phyloP scores from a whole-genome alignment of 2,888 invertebrate species.

The Pammene fasciana region DNA sequence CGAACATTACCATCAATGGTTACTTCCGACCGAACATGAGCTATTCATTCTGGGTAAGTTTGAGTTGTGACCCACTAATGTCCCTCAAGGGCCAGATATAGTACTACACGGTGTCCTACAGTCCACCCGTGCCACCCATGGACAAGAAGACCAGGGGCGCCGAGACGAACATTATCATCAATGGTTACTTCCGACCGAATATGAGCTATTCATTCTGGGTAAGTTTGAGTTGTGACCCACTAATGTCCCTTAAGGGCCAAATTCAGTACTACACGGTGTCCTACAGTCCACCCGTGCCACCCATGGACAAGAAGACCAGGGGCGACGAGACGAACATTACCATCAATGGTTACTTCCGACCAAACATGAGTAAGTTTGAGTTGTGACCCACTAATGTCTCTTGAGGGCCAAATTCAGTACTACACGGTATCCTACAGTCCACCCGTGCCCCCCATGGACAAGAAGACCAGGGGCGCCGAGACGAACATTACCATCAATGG shows the following conservation, averaged over 20 bases:
- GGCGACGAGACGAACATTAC: slow-evolving; percentile 66
- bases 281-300: slow-evolving; percentile 87
- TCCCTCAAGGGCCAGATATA: slow-evolving; percentile 85
- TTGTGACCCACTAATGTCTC: slow-evolving; percentile 87
- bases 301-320: slow-evolving; percentile 69
- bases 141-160: slow-evolving; percentile 70
- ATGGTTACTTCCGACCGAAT: slow-evolving; percentile 80
- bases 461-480: slow-evolving; percentile 69
- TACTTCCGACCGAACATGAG: slow-evolving; percentile 80
- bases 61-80: slow-evolving; percentile 86
- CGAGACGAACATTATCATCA: slow-evolving; percentile 62
- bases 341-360: slow-evolving; percentile 81
- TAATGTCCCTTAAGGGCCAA: slow-evolving; percentile 84
- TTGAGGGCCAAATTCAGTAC: slow-evolving; percentile 84
- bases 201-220: slow-evolving; percentile 89
- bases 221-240: slow-evolving; percentile 86
- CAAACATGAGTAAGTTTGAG: slow-evolving; percentile 80
- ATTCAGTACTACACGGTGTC: slow-evolving; percentile 85
- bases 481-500: slow-evolving; percentile 70
- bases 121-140: slow-evolving; percentile 86
- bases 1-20: slow-evolving; percentile 69
- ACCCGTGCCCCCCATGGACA: slow-evolving; percentile 84
- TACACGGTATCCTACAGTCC: slow-evolving; percentile 87
- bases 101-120: slow-evolving; percentile 85
- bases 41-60: slow-evolving; percentile 89